These are phyloP conservation scores for Dinocampus coccinellae DNA, from an alignment of 2,888 invertebrate species.

Conservation along the genomic window DNA sequence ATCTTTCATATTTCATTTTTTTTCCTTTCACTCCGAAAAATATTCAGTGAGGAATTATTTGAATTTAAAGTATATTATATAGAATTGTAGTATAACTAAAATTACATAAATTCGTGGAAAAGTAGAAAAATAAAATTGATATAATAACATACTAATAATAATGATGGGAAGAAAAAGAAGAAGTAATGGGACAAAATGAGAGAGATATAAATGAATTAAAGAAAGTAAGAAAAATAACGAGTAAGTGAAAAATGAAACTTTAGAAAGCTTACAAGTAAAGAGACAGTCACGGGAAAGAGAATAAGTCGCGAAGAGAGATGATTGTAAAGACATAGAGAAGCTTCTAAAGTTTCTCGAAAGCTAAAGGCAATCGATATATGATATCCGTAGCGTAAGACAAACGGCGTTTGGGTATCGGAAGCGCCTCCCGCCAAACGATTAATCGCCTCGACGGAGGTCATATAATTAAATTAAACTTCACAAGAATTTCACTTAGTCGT, in stretches of 20 bases:
- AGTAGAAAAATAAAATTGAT: background rate
- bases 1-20: too few species aligned
- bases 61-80: too few species aligned
- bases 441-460: conserved; percentile 52
- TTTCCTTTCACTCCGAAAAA: background rate
- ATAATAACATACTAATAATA: background rate
- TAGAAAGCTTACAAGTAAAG: background rate
- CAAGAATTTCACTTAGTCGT: conserved; percentile 62
- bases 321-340: conserved; percentile 25
- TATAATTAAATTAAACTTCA: conserved; percentile 62
- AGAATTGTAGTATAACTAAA: background rate
- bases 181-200: background rate
- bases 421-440: conserved; percentile 48
- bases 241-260: conserved; percentile 9
- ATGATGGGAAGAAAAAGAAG: background rate
- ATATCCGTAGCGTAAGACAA: conserved; percentile 43
- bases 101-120: background rate
- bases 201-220: too few species aligned
- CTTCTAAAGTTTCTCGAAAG: conserved; percentile 39
- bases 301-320: background rate
- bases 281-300: background rate
- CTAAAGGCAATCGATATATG: conserved; percentile 44
- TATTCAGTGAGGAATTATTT: too few species aligned
- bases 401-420: conserved; percentile 37
- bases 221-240: background rate